Evolutionary conservation across 35 echinoderm and acorn worm genomes (phyloP), one percentile per base, ranked within the genome.

Genomic region (Apostichopus parvimensis): DNA sequence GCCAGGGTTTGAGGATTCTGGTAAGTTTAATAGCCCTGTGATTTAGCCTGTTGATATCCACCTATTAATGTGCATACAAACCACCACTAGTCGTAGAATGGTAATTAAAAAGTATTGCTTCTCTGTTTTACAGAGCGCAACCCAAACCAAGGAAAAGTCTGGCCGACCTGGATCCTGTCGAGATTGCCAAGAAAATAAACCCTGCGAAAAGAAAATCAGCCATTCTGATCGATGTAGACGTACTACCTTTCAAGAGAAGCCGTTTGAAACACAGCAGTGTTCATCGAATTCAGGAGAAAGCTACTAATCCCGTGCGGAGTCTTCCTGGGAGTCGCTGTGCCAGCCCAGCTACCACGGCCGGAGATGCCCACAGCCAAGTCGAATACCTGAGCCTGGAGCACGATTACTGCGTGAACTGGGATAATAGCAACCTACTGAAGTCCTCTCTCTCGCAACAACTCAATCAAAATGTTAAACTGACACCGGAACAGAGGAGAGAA

Each of bases 131-230:
- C 71, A 75, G 71, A 75, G 71, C 6, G 6, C 71, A 18, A 18
- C 71, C 71, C 13, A 88, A 73, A 79, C 73, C 73, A 73, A 77
- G 73, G 73, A 91, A 91, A 68, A 56, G 45, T 5, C 71, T 57
- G 86, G 79, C 24, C 5, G 24, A 91, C 59, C 89, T 91, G 0
- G 89, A 91, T 24, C 89, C 89, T 76, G 87, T 82, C 11, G 87
- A 82, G 82, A 86, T 94, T 9, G 78, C 93, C 14, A 94, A 91
- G 79, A 94, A 94, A 57, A 94, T 94, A 20, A 77, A 45, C 1
- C 93, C 93, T 54, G 88, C 87, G 15, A 94, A 94, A 54, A 90
- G 93, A 56, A 94, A 94, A 91, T 94, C 93, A 1, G 56, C 87
- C 1, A 94, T 94, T 15, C 88, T 94, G 6, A 34, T 91, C 13